Evolutionary conservation across 2,888 invertebrate species (phyloP), one percentile per base, ranked within the genome.

Genomic region (Spilosoma lubricipeda): DNA sequence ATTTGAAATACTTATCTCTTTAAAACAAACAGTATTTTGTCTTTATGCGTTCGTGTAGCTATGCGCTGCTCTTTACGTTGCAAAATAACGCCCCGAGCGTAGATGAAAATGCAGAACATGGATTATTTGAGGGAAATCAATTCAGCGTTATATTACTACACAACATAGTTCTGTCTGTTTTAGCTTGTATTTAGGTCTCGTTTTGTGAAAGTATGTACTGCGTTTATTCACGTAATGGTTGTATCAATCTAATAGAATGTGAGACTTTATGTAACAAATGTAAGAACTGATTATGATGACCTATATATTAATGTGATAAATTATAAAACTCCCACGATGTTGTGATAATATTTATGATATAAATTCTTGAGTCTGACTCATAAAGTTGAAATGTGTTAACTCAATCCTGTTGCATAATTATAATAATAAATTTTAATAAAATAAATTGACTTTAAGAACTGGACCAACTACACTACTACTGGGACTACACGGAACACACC

Each of bases 41-140:
- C 11, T 27, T 45, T 67, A 42, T 45, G 20, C 27, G 45, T 67
- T 67, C 30, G 9, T 20, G 20, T 30, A 67, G 45, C 7, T 30
- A 45, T 67, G 67, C 42, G 1, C 27, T 45, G 27, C 45, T 45
- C 20, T 67, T 42, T 45, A 42, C 67, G 18, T 45, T 67, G 30
- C 30, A 20, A 27, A 59, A 67, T 67, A 67, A 45, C 45, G 45
- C 67, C 42, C 18, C 45, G 67, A 45, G 67, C 45, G 45, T 20
- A 67, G 18, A 18, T 45, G 45, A 27, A 45, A 45, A 45, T 67
- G 45, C 67, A 13, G 11, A 30, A 27, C 3, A 7, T 45, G 18
- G 67, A 45, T 27, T 45, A 67, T 45, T 42, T 67, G 45, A 11
- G 27, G 30, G n/a, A 67, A 67, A 67, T 67, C 9, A 20, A 67